phyloP scores from a whole-genome alignment of 2,113 vertebrate genomes.

The Argyrosomus japonicus region DNA sequence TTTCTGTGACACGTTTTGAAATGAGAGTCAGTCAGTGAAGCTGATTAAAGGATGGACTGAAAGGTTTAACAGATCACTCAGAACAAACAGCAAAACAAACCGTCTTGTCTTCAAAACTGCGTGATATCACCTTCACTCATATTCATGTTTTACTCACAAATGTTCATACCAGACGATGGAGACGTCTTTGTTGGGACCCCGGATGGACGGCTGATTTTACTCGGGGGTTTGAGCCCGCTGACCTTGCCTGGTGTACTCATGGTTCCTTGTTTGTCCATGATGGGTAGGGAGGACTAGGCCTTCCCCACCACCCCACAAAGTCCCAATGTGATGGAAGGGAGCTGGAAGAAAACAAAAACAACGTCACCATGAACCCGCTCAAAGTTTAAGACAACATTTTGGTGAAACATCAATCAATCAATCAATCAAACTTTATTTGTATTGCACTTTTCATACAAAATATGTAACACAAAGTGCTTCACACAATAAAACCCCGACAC shows the following conservation, averaged over 20 bases:
- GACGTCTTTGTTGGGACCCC: slow-evolving; percentile 82
- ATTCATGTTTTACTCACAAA: no score
- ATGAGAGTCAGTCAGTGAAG: no score
- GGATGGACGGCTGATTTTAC: slow-evolving; percentile 90
- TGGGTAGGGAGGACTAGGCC: slow-evolving; percentile 47
- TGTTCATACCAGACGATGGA: slow-evolving; percentile 83
- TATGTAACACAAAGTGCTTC: no score
- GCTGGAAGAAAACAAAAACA: slow-evolving; percentile 26
- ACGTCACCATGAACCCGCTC: neutral
- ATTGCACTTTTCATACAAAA: no score
- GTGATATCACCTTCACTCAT: neutral
- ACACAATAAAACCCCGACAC: no score
- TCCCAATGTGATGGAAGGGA: slow-evolving; percentile 42
- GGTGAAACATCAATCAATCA: no score
- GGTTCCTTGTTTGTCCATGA: slow-evolving; percentile 66
- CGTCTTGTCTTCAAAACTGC: neutral
- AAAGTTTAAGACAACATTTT: no score
- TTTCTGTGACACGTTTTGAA: no score
- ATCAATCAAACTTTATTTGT: no score
- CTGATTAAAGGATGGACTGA: slow-evolving; percentile 5
- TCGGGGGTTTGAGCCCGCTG: slow-evolving; percentile 94
- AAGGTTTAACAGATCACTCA: neutral
- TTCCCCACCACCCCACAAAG: slow-evolving; percentile 56
- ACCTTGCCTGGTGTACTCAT: slow-evolving; percentile 91
- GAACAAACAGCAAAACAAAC: neutral